phyloP scores from a whole-genome alignment of 2,888 invertebrate genomes.

The Allolobophora icterica region DNA sequence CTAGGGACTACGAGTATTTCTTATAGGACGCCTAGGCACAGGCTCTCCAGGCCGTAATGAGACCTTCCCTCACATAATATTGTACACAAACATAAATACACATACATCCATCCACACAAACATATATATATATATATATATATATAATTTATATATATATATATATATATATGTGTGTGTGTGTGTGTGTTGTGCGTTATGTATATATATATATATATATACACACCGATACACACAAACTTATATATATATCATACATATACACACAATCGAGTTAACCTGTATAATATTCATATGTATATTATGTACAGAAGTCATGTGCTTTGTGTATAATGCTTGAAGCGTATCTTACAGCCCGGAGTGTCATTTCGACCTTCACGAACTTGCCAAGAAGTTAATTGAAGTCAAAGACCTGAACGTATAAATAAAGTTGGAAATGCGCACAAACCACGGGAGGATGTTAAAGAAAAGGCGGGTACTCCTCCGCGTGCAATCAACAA shows the following conservation, averaged over 20 bases:
- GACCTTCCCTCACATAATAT: background rate
- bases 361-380: constrained; percentile 10
- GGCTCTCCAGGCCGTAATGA: background rate
- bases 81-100: background rate
- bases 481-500: background rate
- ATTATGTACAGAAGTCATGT: no score
- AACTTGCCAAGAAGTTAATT: background rate
- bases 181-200: no score
- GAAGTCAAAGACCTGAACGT: background rate
- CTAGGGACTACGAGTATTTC: background rate
- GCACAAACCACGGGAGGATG: background rate
- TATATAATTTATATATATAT: no score
- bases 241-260: no score
- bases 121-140: no score
- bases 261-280: no score
- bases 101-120: background rate
- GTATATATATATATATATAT: background rate
- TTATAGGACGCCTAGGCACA: background rate
- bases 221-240: background rate
- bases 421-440: background rate
- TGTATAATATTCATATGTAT: background rate
- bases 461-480: background rate
- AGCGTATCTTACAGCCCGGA: background rate
- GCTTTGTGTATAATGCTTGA: no score
- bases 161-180: no score